Evolutionary conservation across 2,888 invertebrate genomes (phyloP).

Genomic region (Encarsia formosa): DNA sequence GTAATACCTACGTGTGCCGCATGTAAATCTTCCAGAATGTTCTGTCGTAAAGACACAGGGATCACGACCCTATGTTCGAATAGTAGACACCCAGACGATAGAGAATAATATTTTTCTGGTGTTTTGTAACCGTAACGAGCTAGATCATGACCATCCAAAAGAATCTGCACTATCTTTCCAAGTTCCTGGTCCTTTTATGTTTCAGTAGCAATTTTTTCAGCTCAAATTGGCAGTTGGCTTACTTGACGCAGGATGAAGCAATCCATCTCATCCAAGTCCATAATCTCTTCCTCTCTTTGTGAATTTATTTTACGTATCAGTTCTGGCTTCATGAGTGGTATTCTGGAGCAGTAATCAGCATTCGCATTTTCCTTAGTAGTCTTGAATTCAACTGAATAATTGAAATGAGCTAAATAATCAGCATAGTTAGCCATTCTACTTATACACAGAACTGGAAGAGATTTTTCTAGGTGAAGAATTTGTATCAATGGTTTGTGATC

Average conservation of each 20-base stretch:
- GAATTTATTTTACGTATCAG: not conserved
- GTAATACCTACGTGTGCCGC: constrained; percentile 16
- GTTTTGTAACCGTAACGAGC: constrained; percentile 1
- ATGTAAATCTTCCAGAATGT: constrained; percentile 7
- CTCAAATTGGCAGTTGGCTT: constrained; percentile 10
- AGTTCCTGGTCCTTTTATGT: constrained; percentile 11
- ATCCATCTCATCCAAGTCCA: not conserved
- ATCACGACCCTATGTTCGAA: constrained; percentile 13
- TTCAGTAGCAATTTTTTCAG: constrained; percentile 6
- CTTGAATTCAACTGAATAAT: not conserved
- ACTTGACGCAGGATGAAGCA: constrained; percentile 9
- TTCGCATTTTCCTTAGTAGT: not conserved
- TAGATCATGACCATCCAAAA: constrained; percentile 5
- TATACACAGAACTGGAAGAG: constrained; percentile 16
- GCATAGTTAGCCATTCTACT: constrained; percentile 22
- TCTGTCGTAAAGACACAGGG: not conserved
- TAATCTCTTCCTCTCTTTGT: not conserved
- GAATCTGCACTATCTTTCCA: constrained; percentile 9
- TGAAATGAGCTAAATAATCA: too few species aligned
- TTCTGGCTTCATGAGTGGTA: not conserved
- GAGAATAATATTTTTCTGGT: constrained; percentile 7
- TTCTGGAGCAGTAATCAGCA: not conserved
- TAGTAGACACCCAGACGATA: constrained; percentile 1
- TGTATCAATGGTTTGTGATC: constrained; percentile 18
- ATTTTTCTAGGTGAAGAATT: constrained; percentile 11